These are phyloP conservation scores for Drosophila mercatorum DNA, from an alignment of 2,888 invertebrate genomes.

Conservation along the genomic window DNA sequence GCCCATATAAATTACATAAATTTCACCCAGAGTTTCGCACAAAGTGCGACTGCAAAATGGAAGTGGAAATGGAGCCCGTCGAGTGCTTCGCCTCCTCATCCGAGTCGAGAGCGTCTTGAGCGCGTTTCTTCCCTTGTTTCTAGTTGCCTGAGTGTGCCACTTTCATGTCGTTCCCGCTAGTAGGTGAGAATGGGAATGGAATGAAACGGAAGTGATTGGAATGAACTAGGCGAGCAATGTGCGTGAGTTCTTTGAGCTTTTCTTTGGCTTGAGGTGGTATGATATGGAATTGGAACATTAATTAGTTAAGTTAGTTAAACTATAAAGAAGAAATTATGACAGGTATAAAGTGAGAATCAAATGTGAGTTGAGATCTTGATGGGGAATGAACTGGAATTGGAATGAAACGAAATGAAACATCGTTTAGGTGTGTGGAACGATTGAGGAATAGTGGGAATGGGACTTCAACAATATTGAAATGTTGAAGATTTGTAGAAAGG, in stretches of 20 bases:
- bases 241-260: too few species aligned
- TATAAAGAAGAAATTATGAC: too few species aligned
- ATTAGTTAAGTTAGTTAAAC: background rate
- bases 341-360: background rate
- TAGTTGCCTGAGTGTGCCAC: conserved; percentile 3
- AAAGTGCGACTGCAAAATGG: conserved; percentile 43
- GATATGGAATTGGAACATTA: background rate
- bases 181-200: background rate
- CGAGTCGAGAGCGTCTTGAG: background rate
- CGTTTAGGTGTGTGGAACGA: background rate
- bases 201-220: background rate
- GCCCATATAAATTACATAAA: conserved; percentile 85
- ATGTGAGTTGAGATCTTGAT: background rate
- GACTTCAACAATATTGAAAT: background rate
- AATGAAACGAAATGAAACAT: background rate
- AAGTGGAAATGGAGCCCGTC: conserved; percentile 22
- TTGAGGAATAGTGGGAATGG: background rate
- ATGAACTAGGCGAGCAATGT: too few species aligned
- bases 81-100: conserved; percentile 27
- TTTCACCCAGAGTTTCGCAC: conserved; percentile 74
- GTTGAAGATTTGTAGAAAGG: background rate
- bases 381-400: background rate
- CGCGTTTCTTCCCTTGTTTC: background rate
- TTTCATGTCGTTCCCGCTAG: conserved; percentile 1
- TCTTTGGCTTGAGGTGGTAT: background rate